These are phyloP conservation scores for Phycodurus eques DNA, from an alignment of 2,113 vertebrate species.

Conservation along the genomic window DNA sequence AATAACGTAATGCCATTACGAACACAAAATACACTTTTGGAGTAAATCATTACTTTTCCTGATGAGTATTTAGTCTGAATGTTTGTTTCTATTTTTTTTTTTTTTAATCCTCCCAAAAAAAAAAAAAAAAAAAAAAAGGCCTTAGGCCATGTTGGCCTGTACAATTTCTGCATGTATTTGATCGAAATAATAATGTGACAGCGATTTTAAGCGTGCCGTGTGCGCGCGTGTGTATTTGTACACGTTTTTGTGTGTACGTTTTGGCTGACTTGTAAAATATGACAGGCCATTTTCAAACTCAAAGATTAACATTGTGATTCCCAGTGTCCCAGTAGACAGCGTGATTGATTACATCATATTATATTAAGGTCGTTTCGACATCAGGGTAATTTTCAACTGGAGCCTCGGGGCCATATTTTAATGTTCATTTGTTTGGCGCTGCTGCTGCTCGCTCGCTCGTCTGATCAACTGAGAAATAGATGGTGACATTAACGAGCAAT, in stretches of 20 bases:
- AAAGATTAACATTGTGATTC: constrained; percentile 75
- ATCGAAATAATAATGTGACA: neutral
- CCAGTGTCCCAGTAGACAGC: constrained; percentile 70
- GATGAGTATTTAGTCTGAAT: neutral
- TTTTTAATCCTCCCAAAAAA: neutral
- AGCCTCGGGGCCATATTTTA: constrained; percentile 65
- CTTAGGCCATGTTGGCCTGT: neutral
- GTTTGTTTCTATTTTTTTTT: neutral
- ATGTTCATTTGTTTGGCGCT: constrained; percentile 69
- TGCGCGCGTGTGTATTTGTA: neutral
- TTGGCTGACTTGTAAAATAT: constrained; percentile 42
- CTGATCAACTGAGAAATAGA: constrained; percentile 61
- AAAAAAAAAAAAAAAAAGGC: neutral
- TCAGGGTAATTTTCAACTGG: constrained; percentile 71
- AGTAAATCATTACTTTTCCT: neutral
- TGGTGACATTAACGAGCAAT: constrained; percentile 70
- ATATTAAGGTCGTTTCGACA: constrained; percentile 74
- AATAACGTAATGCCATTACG: neutral
- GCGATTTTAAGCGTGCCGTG: neutral
- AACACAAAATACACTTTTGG: neutral
- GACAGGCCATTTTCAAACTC: constrained; percentile 50
- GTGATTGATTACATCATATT: constrained; percentile 79
- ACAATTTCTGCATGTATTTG: neutral
- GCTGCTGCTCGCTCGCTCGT: constrained; percentile 47
- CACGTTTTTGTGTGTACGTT: neutral